Evolutionary conservation across 2,113 vertebrate species (phyloP), one percentile per base, ranked within the genome.

Genomic region (Amphiprion percula): DNA sequence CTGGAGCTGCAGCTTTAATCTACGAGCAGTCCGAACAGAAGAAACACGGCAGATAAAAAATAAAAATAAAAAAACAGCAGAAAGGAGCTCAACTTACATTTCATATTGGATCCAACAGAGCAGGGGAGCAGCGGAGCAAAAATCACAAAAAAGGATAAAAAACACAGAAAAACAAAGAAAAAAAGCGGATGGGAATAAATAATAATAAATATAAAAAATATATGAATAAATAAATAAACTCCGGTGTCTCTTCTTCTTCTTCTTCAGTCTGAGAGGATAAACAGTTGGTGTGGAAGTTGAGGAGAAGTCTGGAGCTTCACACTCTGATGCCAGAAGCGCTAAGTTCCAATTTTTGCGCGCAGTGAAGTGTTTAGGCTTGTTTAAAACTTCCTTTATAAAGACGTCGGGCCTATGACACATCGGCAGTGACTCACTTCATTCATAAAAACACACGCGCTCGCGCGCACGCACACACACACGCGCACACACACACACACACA

Each of bases 351-450:
- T 94, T 95, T 93, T 95, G 93, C 93, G 93, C 94, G 93, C 92
- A 93, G 94, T 95, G 94, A 94, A 95, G 94, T 95, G 95, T 95
- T 95, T 95, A 94, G 95, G 94, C 95, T 95, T 95, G 95, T 95
- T 95, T 95, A 95, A 95, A 95, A 95, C 94, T 95, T 94, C 94
- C 94, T 95, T 95, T 95, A 95, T 95, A 95, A 95, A 95, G 95
- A 95, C 93, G 87, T 90, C 91, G 93, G 93, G 93, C 90, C 93
- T 95, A 94, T 95, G 95, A 95, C 95, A 95, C 95, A 95, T 95
- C 93, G 91, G 80, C 91, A 93, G 93, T 95, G 94, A 95, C 92
- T 95, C 94, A 95, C 93, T 95, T 94, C 95, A 95, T 95, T 95
- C 95, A 95, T 95, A 95, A 95, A 95, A 95, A 94, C 91, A 92